Conservation (phyloP, 2,113 vertebrate species). For the Boleophthalmus pectinirostris region DNA sequence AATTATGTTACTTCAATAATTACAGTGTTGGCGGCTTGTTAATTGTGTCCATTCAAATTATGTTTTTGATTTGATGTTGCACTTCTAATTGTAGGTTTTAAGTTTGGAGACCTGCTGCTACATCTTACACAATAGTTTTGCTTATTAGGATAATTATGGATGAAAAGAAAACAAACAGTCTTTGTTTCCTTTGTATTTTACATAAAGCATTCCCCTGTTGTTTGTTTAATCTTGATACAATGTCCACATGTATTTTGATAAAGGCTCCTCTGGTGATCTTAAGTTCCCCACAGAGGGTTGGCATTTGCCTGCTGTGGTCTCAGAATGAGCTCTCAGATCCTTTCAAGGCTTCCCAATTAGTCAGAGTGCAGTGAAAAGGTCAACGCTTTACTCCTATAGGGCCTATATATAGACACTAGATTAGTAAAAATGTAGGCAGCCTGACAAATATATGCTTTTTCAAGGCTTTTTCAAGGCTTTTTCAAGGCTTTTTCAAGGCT, state of each 20-base stretch:
- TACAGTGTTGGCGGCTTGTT: too few species aligned
- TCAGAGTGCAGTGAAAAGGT: slow-evolving; percentile 8
- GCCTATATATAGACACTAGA: slow-evolving; percentile 5
- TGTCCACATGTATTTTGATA: slow-evolving; percentile 4
- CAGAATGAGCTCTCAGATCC: slow-evolving; percentile 8
- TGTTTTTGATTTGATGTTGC: too few species aligned
- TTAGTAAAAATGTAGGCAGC: slow-evolving; percentile 1
- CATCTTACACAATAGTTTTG: too few species aligned
- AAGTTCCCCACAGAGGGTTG: slow-evolving; percentile 15
- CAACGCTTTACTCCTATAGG: slow-evolving; percentile 13
- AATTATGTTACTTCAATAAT: too few species aligned
- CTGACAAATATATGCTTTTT: background rate
- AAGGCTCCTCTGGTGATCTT: background rate
- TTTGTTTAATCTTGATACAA: background rate
- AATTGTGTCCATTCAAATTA: too few species aligned
- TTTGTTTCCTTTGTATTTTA: background rate
- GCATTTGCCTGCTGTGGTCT: slow-evolving; percentile 25
- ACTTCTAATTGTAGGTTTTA: too few species aligned
- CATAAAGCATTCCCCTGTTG: background rate
- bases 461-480: too few species aligned
- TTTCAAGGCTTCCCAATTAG: slow-evolving; percentile 12
- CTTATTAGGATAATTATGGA: too few species aligned
- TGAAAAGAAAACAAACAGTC: too few species aligned
- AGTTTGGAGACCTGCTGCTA: too few species aligned
- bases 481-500: too few species aligned